Base-by-base conservation (phyloP, 2,888 invertebrate species). In the Mellilla xanthometata region DNA sequence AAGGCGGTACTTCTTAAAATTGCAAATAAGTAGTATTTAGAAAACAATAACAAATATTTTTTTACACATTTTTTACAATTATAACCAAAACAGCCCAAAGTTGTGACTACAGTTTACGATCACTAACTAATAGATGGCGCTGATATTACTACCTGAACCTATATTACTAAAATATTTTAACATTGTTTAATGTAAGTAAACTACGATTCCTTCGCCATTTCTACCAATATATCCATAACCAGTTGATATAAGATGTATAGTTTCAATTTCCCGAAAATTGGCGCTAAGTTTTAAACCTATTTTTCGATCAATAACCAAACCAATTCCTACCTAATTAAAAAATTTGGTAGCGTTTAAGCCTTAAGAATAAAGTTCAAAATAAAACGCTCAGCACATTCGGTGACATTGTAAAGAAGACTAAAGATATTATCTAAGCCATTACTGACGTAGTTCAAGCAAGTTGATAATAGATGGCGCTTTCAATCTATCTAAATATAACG, bases 401-500 rank as follows among this genome's bases (percentile, higher is more conserved):
- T n/a, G n/a, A n/a, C n/a, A n/a, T n/a, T n/a, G n/a, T n/a, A n/a
- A n/a, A n/a, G n/a, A n/a, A n/a, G n/a, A n/a, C n/a, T n/a, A n/a
- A n/a, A n/a, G n/a, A n/a, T n/a, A n/a, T n/a, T n/a, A n/a, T n/a
- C n/a, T n/a, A n/a, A n/a, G n/a, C n/a, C n/a, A n/a, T n/a, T 4
- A 19, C 6, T 19, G 3, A 19, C 19, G 3, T 19, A 24, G 24
- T 23, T 23, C 24, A 4, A 7, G 8, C 24, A 7, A 8, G n/a
- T n/a, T n/a, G n/a, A n/a, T n/a, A n/a, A n/a, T 9, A 22, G 32
- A 22, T 32, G 32, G 19, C 12, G 23, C 12, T 33, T 12, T 33
- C 7, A 39, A 13, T 26, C 33, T 83, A 92, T 87, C 92, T 91
- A 44, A 92, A 90, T 50, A 92, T 91, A 42, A 92, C 90, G 56